A percentile compares a stretch with the other conserved stretches of the same genome.
phyloP scores from a whole-genome alignment of 2,888 invertebrate genomes.

The Acleris sparsana region DNA sequence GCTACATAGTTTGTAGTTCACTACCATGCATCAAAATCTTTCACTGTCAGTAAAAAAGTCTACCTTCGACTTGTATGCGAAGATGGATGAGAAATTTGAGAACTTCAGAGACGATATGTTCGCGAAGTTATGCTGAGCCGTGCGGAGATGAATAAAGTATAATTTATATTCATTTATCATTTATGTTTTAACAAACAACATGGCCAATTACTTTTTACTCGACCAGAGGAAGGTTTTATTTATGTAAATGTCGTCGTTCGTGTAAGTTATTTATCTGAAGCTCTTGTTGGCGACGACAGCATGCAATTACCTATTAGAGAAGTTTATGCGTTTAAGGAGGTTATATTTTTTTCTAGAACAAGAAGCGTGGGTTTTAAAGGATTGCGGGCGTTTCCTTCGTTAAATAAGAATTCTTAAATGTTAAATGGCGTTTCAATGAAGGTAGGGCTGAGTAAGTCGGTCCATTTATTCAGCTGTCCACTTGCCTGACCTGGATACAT shows the following conservation, averaged over 20 bases:
- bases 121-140: slow-evolving; percentile 7
- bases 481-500: slow-evolving; percentile 70
- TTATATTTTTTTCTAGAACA: slow-evolving; percentile 25
- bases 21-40: slow-evolving; percentile 53
- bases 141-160: slow-evolving; percentile 14
- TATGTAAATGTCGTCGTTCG: slow-evolving; percentile 20
- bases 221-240: slow-evolving; percentile 19
- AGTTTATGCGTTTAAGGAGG: slow-evolving; percentile 25
- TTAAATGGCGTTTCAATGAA: slow-evolving; percentile 19
- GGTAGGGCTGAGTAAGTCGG: slow-evolving; percentile 34
- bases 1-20: slow-evolving; percentile 49
- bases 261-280: slow-evolving; percentile 22
- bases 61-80: slow-evolving; percentile 36
- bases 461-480: slow-evolving; percentile 78
- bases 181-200: slow-evolving; percentile 25
- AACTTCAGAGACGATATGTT: slow-evolving; percentile 23
- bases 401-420: slow-evolving; percentile 6
- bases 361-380: slow-evolving; percentile 21
- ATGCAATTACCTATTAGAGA: slow-evolving; percentile 28
- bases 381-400: slow-evolving; percentile 2
- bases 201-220: slow-evolving; percentile 29
- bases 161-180: slow-evolving; percentile 28
- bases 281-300: slow-evolving; percentile 23
- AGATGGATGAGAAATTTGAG: slow-evolving; percentile 41
- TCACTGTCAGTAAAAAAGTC: slow-evolving; percentile 52